These are phyloP conservation scores for Mirza zaza DNA, from an alignment of 2,113 vertebrate species.

Conservation along the genomic window DNA sequence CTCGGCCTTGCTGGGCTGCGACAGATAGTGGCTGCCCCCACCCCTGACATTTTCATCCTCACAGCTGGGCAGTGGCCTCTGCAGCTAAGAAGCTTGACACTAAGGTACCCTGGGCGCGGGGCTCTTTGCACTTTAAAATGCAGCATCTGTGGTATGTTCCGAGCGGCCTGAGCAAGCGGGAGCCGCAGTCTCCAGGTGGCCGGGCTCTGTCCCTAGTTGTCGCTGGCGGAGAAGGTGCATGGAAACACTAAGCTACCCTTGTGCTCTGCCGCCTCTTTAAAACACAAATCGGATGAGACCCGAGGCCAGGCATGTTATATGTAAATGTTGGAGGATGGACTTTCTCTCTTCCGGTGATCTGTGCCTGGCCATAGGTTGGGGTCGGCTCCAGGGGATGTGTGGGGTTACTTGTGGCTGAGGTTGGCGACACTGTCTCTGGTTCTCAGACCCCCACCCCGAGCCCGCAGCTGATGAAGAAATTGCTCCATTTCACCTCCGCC, in stretches of 20 bases:
- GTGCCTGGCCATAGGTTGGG: background rate
- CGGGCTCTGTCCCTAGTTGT: background rate
- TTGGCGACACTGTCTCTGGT: no score
- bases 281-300: background rate
- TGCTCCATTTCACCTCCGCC: accelerated
- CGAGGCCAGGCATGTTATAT: background rate
- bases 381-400: accelerated
- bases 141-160: slow-evolving; percentile 47
- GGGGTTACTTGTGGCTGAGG: background rate
- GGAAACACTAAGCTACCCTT: slow-evolving; percentile 2
- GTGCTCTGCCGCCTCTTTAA: background rate
- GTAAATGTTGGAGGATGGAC: background rate
- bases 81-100: background rate
- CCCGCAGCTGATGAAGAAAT: background rate
- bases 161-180: background rate
- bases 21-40: background rate
- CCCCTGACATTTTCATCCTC: background rate
- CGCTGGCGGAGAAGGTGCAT: slow-evolving; percentile 34
- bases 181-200: background rate
- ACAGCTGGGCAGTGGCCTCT: background rate
- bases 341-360: no score
- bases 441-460: background rate
- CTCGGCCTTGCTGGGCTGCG: background rate
- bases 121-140: slow-evolving; percentile 81
- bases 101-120: background rate